Evolutionary conservation across 2,888 invertebrate genomes (phyloP), one percentile per base, ranked within the genome.

Genomic region (Metalampra italica): DNA sequence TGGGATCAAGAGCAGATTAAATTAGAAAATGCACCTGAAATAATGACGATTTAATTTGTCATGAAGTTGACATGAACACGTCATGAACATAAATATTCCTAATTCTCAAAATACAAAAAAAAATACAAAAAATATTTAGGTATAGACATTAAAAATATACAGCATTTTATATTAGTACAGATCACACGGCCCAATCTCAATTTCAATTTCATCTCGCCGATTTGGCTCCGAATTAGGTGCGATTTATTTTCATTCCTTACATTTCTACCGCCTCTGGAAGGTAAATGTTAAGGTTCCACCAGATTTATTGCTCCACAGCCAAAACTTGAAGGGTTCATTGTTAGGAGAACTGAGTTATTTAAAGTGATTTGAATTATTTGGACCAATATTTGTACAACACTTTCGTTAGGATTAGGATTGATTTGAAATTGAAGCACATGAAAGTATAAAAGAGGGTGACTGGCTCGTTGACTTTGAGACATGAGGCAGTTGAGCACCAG

Each of bases 231-330:
- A 75, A 78, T 78, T 77, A 76, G 71, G 66, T 65, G 68, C 72
- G 66, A 77, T 79, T 78, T 78, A 78, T 77, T 77, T 72, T 71
- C 73, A 77, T 78, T 79, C 71, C 66, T 68, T 63, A 68, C 72
- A 64, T 65, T 66, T 57, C 60, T n/a, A 32, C 51, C 49, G 41
- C 51, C 56, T 58, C 55, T 62, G 53, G 60, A 68, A 68, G 71
- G 68, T 68, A 68, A 72, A 72, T 68, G 67, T 65, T 67, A 64
- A 64, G 61, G 64, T 62, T 58, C 58, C 59, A 52, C 37, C 53
- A 55, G 65, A 73, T 75, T 75, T 74, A 75, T 75, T 59, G 63
- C 60, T 47, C 62, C 60, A 62, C 62, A 62, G 64, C 61, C 55
- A 58, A 57, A 62, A 60, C 62, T 62, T 68, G 72, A 71, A 66